Conservation (phyloP, 2,797 vertebrate genomes). For the Gephyroberyx darwinii region DNA sequence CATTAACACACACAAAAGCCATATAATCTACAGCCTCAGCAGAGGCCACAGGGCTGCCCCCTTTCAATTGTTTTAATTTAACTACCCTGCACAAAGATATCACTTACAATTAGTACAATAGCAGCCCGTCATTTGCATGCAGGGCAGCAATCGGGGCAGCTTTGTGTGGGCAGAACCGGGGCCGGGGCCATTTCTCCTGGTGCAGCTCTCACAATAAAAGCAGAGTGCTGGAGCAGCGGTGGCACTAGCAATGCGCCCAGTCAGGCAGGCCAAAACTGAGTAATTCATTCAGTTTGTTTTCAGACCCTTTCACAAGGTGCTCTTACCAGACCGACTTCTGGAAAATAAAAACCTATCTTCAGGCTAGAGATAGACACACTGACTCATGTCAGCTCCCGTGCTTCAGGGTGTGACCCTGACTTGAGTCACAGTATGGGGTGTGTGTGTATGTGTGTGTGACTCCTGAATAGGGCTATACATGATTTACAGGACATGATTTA, state of each 20-base stretch:
- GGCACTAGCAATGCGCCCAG: conserved; percentile 40
- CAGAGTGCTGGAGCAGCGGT: conserved; percentile 38
- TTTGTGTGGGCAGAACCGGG: conserved; percentile 53
- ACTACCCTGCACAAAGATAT: conserved; percentile 69
- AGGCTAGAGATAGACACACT: conserved; percentile 58
- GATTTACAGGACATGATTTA: no score
- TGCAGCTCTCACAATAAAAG: conserved; percentile 38
- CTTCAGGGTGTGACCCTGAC: conserved; percentile 43
- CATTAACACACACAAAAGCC: conserved; percentile 60
- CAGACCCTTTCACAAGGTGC: conserved; percentile 63
- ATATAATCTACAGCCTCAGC: conserved; percentile 60
- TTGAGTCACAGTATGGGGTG: conserved; percentile 3
- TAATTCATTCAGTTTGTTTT: conserved; percentile 51
- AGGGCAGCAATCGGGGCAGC: conserved; percentile 56
- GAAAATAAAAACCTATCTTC: conserved; percentile 59
- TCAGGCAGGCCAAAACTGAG: conserved; percentile 22
- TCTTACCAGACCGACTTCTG: conserved; percentile 42
- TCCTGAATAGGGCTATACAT: not conserved
- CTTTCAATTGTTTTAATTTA: conserved; percentile 70
- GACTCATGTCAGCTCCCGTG: conserved; percentile 51
- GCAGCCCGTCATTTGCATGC: conserved; percentile 77
- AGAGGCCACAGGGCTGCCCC: conserved; percentile 33
- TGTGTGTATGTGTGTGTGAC: not conserved
- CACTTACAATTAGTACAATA: conserved; percentile 69
- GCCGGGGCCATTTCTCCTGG: conserved; percentile 43